These are phyloP conservation scores for Fragum whitleyi DNA, from an alignment of 2,888 invertebrate genomes.

Conservation along the genomic window DNA sequence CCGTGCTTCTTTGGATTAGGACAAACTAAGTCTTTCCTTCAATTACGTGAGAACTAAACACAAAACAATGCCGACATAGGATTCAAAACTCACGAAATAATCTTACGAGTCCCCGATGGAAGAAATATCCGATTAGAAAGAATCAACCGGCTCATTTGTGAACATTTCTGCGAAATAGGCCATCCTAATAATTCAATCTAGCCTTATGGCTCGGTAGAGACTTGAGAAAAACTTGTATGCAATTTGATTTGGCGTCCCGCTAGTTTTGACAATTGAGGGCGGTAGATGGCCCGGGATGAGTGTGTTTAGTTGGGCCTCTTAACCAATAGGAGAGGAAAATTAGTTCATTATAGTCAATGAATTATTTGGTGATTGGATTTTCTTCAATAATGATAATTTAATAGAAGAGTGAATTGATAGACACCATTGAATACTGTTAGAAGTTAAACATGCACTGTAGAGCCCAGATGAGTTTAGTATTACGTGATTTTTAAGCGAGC, in stretches of 20 bases:
- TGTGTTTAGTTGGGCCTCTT: slow-evolving; percentile 18
- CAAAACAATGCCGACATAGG: slow-evolving; percentile 34
- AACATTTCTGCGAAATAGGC: slow-evolving; percentile 32
- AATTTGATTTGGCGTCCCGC: slow-evolving; percentile 18
- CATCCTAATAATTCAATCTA: slow-evolving; percentile 49
- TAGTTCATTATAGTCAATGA: slow-evolving; percentile 24
- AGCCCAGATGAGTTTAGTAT: too few species aligned
- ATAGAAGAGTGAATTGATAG: not conserved
- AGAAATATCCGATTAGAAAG: slow-evolving; percentile 57
- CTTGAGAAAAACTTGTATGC: slow-evolving; percentile 15
- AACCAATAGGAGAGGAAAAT: slow-evolving; percentile 19
- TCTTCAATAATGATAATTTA: slow-evolving; percentile 6
- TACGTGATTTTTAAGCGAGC: too few species aligned
- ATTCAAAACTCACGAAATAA: slow-evolving; percentile 34
- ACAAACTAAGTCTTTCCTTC: slow-evolving; percentile 40
- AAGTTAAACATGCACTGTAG: too few species aligned
- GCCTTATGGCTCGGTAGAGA: slow-evolving; percentile 30
- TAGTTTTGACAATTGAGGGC: slow-evolving; percentile 7
- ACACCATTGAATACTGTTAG: not conserved
- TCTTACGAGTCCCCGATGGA: slow-evolving; percentile 51
- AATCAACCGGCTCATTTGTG: slow-evolving; percentile 52
- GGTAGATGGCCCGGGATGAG: not conserved
- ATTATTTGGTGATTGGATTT: slow-evolving; percentile 24
- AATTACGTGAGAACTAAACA: slow-evolving; percentile 60
- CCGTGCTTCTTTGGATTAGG: slow-evolving; percentile 46